Percentiles rank a stretch among this genome's conserved stretches.
Evolutionary conservation across 2,888 invertebrate genomes (phyloP).

Genomic region (Steromphala cineraria): DNA sequence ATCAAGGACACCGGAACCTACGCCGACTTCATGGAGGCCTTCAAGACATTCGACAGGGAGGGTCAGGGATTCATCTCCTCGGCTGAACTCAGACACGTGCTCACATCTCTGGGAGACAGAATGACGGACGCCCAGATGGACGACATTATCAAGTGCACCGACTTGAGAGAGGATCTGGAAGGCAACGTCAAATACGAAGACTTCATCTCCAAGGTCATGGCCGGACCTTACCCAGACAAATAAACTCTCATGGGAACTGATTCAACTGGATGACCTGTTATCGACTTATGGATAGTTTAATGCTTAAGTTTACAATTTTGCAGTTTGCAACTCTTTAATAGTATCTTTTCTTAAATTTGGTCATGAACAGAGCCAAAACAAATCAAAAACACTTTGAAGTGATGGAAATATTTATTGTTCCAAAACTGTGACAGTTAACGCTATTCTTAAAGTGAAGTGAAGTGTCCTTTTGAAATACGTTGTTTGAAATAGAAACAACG

Average conservation of each 20-base stretch:
- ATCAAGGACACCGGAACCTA: slow-evolving; percentile 98
- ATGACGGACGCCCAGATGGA: slow-evolving; percentile 76
- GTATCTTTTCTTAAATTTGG: no score
- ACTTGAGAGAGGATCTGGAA: slow-evolving; percentile 77
- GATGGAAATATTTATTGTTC: no score
- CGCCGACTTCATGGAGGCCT: slow-evolving; percentile 99
- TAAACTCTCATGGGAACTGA: background rate
- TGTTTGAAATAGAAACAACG: no score
- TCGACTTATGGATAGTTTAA: no score
- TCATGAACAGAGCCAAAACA: no score
- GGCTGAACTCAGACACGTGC: slow-evolving; percentile 97
- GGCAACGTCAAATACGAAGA: slow-evolving; percentile 78
- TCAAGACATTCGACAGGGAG: slow-evolving; percentile 99
- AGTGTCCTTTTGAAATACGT: no score
- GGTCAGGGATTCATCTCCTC: slow-evolving; percentile 97
- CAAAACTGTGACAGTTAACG: no score
- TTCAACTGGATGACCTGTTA: no score
- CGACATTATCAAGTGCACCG: slow-evolving; percentile 76
- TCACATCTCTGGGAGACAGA: slow-evolving; percentile 87
- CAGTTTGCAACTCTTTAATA: no score
- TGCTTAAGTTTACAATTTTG: no score
- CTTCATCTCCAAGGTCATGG: slow-evolving; percentile 20
- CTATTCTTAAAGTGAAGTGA: no score
- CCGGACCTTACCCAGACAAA: slow-evolving; percentile 15
- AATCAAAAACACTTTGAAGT: no score